Evolutionary conservation across 1,140 invertebrate species (phyloP).

Genomic region (Limonius californicus): DNA sequence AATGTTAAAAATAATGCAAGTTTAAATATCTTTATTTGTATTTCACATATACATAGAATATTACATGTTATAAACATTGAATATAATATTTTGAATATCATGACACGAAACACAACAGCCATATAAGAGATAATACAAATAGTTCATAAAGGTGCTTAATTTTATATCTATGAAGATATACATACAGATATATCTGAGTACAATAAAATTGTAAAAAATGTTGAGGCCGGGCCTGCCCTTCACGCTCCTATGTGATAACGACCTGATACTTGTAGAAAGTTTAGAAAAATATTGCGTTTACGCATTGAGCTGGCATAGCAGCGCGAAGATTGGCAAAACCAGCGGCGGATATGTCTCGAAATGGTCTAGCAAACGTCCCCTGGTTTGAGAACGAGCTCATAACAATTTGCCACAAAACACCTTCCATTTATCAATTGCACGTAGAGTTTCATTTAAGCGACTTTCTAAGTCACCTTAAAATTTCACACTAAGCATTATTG

Average conservation of each 20-base stretch:
- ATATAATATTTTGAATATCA: slow-evolving; percentile 43
- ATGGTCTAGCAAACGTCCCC: slow-evolving; percentile 43
- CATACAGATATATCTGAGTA: slow-evolving; percentile 19
- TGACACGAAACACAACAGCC: slow-evolving; percentile 47
- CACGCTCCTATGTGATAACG: slow-evolving; percentile 45
- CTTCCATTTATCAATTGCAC: slow-evolving; percentile 39
- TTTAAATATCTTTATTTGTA: slow-evolving; percentile 36
- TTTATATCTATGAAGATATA: slow-evolving; percentile 18
- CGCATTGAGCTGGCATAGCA: slow-evolving; percentile 36
- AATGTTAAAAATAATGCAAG: neutral
- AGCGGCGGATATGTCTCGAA: slow-evolving; percentile 48
- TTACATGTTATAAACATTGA: slow-evolving; percentile 45
- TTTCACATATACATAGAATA: slow-evolving; percentile 44
- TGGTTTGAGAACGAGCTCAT: slow-evolving; percentile 28
- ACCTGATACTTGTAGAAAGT: slow-evolving; percentile 45
- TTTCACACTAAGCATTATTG: neutral
- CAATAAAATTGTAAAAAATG: slow-evolving; percentile 46
- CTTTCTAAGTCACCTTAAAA: neutral
- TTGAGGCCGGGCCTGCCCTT: slow-evolving; percentile 35
- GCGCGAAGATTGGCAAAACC: slow-evolving; percentile 37
- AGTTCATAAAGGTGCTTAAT: slow-evolving; percentile 17
- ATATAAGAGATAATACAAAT: slow-evolving; percentile 27
- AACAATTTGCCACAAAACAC: slow-evolving; percentile 43
- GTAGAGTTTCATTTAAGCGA: neutral
- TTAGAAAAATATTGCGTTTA: slow-evolving; percentile 45